Evolutionary conservation across 2,888 invertebrate species (phyloP), one percentile per base, ranked within the genome.

Genomic region (Cheilosia urbana): DNA sequence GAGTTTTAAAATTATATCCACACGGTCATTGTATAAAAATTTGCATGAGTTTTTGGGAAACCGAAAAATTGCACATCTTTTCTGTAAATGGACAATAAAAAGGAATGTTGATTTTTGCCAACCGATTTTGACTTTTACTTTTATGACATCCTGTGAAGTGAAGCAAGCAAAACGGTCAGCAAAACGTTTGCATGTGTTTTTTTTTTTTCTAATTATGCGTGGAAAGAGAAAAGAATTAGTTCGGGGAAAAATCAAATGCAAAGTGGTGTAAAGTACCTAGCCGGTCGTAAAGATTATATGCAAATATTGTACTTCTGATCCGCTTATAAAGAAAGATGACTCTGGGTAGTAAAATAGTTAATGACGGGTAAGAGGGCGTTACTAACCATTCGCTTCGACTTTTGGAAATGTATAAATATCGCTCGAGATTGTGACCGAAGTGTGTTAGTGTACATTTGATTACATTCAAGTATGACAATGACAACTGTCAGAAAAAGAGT

Each of bases 71-170:
- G 37, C 11, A 55, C 30, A 63, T 65, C 37, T 42, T 4, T 2
- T 5, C 21, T 11, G 24, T 34, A 24, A 15, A 7, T 37, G 30
- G 11, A 66, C 60, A 78, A 62, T 66, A 72, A 72, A 47, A 77
- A 71, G 30, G 21, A 60, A 72, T 62, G 78, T 72, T 76, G 63
- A 77, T 71, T 77, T 82, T 82, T 60, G 77, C 60, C 53, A 68
- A 82, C 63, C 76, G 47, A 82, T 71, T 75, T 77, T 77, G 77
- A 77, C 77, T 77, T 82, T 77, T 55, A 34, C n/a, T 55, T 34
- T 53, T 55, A 30, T 55, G 55, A 11, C 11, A 27, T 17, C 19
- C 7, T 55, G 55, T 45, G 9, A 62, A 62, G 4, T 11, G 13
- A 63, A 30, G 45, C 11, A 51, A 45, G 21, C 19, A 51, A 30